A percentile compares a stretch with the other conserved stretches of the same genome.
These are phyloP conservation scores for Galerucella pusilla DNA, from an alignment of 2,888 invertebrate species.

Conservation along the genomic window DNA sequence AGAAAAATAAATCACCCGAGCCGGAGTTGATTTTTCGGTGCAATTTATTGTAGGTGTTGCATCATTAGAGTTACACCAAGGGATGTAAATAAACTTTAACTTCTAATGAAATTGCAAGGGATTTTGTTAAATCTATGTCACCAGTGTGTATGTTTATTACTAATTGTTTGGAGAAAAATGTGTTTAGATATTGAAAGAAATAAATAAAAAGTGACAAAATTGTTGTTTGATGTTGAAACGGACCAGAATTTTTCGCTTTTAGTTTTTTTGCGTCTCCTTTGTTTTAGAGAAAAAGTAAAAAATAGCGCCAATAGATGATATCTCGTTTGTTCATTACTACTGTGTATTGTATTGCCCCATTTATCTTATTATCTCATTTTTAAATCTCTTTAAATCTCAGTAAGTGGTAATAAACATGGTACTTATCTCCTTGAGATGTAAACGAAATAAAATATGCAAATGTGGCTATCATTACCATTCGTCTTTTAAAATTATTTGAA, in stretches of 20 bases:
- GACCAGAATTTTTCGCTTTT: too few species aligned
- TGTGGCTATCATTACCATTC: slow-evolving; percentile 31
- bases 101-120: slow-evolving; percentile 25
- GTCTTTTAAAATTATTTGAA: slow-evolving; percentile 35
- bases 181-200: too few species aligned
- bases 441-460: slow-evolving; percentile 34
- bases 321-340: slow-evolving; percentile 3
- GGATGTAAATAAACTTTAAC: slow-evolving; percentile 15
- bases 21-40: slow-evolving; percentile 25
- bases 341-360: slow-evolving; percentile 23
- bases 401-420: slow-evolving; percentile 30
- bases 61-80: slow-evolving; percentile 16
- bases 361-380: slow-evolving; percentile 22
- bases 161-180: background rate
- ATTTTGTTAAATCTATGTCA: slow-evolving; percentile 14
- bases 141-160: slow-evolving; percentile 7
- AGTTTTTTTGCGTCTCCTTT: too few species aligned
- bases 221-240: too few species aligned
- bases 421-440: slow-evolving; percentile 31
- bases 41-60: slow-evolving; percentile 26
- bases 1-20: slow-evolving; percentile 20
- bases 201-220: too few species aligned
- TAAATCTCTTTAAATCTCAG: slow-evolving; percentile 23
- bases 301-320: background rate
- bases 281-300: background rate